A percentile compares a stretch with the other conserved stretches of the same genome.
These are phyloP conservation scores for Tolypeutes matacus DNA, from an alignment of 2,797 vertebrate species.

Conservation along the genomic window DNA sequence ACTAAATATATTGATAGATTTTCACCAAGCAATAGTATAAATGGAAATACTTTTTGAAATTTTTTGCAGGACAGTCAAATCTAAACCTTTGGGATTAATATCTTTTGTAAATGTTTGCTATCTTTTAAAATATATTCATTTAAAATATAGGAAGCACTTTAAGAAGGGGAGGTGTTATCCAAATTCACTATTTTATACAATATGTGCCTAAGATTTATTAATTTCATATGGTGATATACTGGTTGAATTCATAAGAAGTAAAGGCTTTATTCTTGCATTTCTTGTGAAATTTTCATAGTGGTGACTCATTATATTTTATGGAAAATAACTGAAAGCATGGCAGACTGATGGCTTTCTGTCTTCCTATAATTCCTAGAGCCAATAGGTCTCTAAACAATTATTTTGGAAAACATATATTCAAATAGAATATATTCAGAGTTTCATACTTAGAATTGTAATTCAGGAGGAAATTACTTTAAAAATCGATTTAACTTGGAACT, in stretches of 20 bases:
- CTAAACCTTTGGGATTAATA: constrained; percentile 18
- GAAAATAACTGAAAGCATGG: constrained; percentile 44
- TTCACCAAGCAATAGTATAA: neutral
- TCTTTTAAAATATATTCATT: constrained; percentile 53
- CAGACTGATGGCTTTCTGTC: neutral
- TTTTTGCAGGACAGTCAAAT: constrained; percentile 23
- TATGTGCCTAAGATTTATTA: neutral
- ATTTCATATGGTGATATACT: neutral
- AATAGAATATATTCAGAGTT: constrained; percentile 13
- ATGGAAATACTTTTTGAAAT: constrained; percentile 6
- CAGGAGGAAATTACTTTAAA: constrained; percentile 29
- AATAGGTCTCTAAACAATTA: neutral
- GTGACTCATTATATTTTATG: constrained; percentile 1
- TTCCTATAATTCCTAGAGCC: constrained; percentile 30
- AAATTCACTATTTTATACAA: constrained; percentile 7
- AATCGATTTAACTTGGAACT: neutral
- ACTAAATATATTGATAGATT: neutral
- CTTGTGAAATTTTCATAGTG: neutral
- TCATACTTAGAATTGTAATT: constrained; percentile 40
- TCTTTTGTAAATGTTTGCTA: neutral
- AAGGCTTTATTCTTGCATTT: constrained; percentile 18
- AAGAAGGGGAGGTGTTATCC: neutral
- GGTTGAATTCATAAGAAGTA: constrained; percentile 22
- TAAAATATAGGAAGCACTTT: constrained; percentile 31
- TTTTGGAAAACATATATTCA: constrained; percentile 12